Evolutionary conservation across 2,888 invertebrate genomes (phyloP).

Genomic region (Eumerus sabulonum): DNA sequence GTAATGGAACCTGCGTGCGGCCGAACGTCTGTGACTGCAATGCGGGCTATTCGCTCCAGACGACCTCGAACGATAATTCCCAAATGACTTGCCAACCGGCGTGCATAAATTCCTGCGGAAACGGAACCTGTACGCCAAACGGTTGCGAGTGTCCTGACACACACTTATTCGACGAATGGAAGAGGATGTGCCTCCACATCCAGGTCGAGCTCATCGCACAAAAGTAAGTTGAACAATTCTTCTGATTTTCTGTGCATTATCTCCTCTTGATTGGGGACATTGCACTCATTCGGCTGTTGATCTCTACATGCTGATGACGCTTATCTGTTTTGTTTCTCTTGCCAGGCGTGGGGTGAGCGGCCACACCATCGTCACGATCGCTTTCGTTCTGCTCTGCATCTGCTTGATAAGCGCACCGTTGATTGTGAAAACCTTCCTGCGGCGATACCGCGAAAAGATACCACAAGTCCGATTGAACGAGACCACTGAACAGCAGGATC

Average conservation of each 20-base stretch:
- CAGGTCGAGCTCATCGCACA: conserved; percentile 18
- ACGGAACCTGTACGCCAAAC: conserved; percentile 69
- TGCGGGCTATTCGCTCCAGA: conserved; percentile 75
- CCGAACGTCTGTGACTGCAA: conserved; percentile 80
- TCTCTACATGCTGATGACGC: conserved; percentile 4
- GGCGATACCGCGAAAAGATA: conserved; percentile 70
- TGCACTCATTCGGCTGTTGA: background rate
- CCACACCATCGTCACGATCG: conserved; percentile 71
- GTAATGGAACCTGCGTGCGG: conserved; percentile 74
- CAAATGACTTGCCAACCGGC: conserved; percentile 68
- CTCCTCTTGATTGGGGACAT: too few species aligned
- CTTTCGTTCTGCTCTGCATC: conserved; percentile 71
- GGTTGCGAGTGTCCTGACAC: conserved; percentile 70
- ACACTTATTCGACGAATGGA: conserved; percentile 59
- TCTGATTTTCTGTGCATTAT: too few species aligned
- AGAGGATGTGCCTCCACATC: conserved; percentile 65
- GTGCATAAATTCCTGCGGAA: conserved; percentile 71
- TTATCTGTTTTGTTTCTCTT: background rate
- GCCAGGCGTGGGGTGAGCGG: conserved; percentile 68
- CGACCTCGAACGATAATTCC: conserved; percentile 59
- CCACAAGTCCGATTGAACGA: conserved; percentile 74
- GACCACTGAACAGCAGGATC: conserved; percentile 72
- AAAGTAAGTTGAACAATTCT: conserved; percentile 67
- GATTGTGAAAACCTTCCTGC: conserved; percentile 71
- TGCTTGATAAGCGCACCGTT: conserved; percentile 71